Conservation (phyloP, 2,888 invertebrate species). For the Cyrtodaria siliqua region DNA sequence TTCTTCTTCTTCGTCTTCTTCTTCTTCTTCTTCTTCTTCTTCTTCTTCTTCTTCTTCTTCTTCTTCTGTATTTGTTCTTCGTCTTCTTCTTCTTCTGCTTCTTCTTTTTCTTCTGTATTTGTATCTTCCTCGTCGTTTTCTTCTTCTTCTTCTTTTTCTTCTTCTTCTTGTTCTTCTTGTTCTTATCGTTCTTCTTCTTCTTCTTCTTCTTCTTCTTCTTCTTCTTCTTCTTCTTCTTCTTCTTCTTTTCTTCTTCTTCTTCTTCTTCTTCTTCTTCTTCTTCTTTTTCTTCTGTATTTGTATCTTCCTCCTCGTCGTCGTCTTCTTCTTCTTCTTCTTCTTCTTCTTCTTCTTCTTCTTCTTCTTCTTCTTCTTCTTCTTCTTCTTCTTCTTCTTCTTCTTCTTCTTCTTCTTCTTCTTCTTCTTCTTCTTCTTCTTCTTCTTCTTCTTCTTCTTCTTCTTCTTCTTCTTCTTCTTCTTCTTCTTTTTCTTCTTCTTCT, state of each 20-base stretch:
- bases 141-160: conserved; percentile 1
- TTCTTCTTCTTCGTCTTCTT: too few species aligned
- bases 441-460: conserved; percentile 3
- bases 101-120: too few species aligned
- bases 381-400: conserved; percentile 3
- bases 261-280: conserved; percentile 3
- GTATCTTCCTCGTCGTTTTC: background rate
- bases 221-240: conserved; percentile 1
- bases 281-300: too few species aligned
- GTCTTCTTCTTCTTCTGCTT: too few species aligned
- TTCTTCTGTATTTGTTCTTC: too few species aligned
- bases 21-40: background rate
- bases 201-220: conserved; percentile 1
- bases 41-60: background rate
- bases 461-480: conserved; percentile 3
- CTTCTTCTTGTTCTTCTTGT: conserved; percentile 1
- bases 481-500: conserved; percentile 1
- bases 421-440: conserved; percentile 3
- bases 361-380: conserved; percentile 3
- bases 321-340: too few species aligned
- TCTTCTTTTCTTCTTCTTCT: conserved; percentile 1
- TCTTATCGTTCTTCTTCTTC: conserved; percentile 1
- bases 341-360: conserved; percentile 3
- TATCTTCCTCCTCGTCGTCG: too few species aligned
- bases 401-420: conserved; percentile 3